phyloP scores from a whole-genome alignment of 2,113 vertebrate genomes.

The Vireo altiloquus region DNA sequence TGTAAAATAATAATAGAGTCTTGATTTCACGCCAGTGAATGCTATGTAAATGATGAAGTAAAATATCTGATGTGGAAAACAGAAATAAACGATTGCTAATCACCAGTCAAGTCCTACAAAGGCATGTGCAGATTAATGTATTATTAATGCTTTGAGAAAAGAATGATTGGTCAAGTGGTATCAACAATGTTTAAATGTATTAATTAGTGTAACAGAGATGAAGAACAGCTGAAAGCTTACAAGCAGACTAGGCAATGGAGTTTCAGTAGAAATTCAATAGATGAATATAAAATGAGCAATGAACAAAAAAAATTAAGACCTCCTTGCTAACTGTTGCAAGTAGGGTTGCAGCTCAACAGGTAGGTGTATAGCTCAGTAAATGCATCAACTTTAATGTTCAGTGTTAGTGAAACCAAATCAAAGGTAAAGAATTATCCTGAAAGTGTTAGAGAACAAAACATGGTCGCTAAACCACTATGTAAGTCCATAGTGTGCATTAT shows the following conservation, averaged over 20 bases:
- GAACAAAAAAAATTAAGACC: neutral
- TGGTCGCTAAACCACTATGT: neutral
- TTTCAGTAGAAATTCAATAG: neutral
- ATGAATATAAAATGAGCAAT: neutral
- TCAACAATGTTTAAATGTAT: neutral
- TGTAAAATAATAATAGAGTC: neutral
- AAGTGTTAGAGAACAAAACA: neutral
- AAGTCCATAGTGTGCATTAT: neutral
- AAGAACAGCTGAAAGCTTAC: neutral
- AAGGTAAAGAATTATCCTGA: neutral
- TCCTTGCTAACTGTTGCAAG: neutral
- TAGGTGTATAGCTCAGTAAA: neutral
- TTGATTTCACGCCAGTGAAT: neutral
- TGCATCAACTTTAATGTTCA: neutral
- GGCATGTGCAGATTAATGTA: neutral
- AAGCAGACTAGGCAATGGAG: neutral
- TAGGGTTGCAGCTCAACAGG: neutral
- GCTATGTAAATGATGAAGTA: neutral
- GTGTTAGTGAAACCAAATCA: neutral
- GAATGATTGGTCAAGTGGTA: neutral
- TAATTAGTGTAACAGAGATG: neutral
- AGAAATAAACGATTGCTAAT: neutral
- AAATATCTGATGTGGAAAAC: neutral
- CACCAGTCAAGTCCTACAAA: neutral
- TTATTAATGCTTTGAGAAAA: neutral